A percentile compares a stretch with the other conserved stretches of the same genome.
phyloP scores from a whole-genome alignment of 92 coral and sea anemone genomes.

The Pocillopora grandis region DNA sequence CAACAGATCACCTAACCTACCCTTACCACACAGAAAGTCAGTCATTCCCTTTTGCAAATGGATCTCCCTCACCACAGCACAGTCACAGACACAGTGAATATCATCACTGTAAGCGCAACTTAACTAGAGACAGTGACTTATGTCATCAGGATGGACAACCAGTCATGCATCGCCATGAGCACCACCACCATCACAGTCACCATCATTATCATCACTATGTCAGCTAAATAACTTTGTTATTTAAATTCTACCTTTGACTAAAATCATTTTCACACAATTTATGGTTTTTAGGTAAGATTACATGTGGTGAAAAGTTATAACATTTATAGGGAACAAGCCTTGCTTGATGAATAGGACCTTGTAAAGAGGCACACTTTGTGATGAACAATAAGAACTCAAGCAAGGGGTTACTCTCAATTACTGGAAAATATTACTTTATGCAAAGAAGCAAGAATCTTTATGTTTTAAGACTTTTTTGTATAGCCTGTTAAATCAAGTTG shows the following conservation, averaged over 20 bases:
- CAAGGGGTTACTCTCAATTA: too few species aligned
- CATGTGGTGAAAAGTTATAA: background rate
- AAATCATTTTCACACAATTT: too few species aligned
- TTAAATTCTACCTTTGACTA: background rate
- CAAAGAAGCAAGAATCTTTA: background rate
- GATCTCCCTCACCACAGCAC: conserved; percentile 76
- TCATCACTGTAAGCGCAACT: conserved; percentile 55
- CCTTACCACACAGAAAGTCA: conserved; percentile 85
- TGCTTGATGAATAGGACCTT: too few species aligned
- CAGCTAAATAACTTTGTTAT: conserved; percentile 28
- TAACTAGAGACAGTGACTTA: conserved; percentile 58
- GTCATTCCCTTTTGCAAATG: conserved; percentile 62
- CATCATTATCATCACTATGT: conserved; percentile 97
- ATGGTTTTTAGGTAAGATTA: background rate
- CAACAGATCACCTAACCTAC: conserved; percentile 82
- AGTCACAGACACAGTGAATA: conserved; percentile 59
- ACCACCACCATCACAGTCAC: conserved; percentile 91
- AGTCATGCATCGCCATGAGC: conserved; percentile 80
- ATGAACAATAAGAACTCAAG: too few species aligned
- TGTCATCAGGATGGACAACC: conserved; percentile 66
- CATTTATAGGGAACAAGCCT: too few species aligned
- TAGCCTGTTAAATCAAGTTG: background rate
- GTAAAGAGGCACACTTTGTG: too few species aligned
- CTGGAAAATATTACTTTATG: too few species aligned
- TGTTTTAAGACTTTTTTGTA: background rate